These are phyloP conservation scores for Diorhabda elongata DNA, from an alignment of 1,140 invertebrate genomes.

Conservation along the genomic window DNA sequence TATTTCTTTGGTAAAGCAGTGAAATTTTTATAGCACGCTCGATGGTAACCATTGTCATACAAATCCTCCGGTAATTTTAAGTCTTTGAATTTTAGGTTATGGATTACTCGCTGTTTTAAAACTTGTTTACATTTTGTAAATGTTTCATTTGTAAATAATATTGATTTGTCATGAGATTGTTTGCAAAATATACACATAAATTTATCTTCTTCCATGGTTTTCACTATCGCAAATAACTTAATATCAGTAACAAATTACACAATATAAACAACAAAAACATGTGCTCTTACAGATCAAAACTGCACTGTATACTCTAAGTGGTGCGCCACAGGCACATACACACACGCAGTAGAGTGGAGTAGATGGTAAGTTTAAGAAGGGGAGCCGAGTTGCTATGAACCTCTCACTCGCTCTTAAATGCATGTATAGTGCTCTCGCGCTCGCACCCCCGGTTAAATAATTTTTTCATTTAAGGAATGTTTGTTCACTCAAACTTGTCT, in stretches of 20 bases:
- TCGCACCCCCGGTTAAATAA: constrained; percentile 9
- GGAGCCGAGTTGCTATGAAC: not conserved
- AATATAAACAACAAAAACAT: constrained; percentile 14
- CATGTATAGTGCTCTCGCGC: constrained; percentile 14
- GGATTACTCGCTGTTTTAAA: constrained; percentile 20
- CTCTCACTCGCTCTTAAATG: constrained; percentile 6
- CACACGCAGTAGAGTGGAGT: constrained; percentile 3
- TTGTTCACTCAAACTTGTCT: constrained; percentile 10
- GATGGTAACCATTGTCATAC: not conserved
- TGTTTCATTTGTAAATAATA: constrained; percentile 25
- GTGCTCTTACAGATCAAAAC: constrained; percentile 9
- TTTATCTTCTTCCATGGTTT: constrained; percentile 10
- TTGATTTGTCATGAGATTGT: constrained; percentile 21
- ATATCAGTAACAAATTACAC: constrained; percentile 5
- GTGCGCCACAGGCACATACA: constrained; percentile 3
- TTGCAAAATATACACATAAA: constrained; percentile 28
- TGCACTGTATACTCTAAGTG: constrained; percentile 4
- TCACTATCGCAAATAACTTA: not conserved
- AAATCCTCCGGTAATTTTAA: constrained; percentile 28
- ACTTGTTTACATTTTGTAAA: constrained; percentile 25
- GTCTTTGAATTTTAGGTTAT: constrained; percentile 18
- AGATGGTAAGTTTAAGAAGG: not conserved
- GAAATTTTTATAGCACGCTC: too few relatives aligned
- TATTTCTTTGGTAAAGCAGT: not conserved
- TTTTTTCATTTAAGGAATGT: constrained; percentile 12